phyloP scores from a whole-genome alignment of 2,113 vertebrate species.

The Zootoca vivipara region DNA sequence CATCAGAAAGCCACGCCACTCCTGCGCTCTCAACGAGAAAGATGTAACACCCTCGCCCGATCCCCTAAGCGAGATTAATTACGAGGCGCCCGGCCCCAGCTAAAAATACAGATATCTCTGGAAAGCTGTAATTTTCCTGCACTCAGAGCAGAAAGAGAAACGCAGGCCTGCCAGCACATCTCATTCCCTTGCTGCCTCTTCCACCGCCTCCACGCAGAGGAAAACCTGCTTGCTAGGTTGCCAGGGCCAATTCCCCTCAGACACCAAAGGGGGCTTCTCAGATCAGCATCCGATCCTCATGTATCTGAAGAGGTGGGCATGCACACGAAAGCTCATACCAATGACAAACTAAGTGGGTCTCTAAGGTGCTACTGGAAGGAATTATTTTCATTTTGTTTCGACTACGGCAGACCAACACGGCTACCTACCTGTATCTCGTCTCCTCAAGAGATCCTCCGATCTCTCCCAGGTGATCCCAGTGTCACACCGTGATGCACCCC shows the following conservation, averaged over 20 bases:
- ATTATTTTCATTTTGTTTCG: too few relatives aligned
- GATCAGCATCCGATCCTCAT: too few relatives aligned
- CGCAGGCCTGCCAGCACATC: not conserved
- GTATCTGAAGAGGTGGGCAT: too few relatives aligned
- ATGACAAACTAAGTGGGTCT: too few relatives aligned
- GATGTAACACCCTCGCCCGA: not conserved
- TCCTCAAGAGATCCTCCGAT: too few relatives aligned
- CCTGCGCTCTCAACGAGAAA: not conserved
- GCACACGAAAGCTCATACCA: too few relatives aligned
- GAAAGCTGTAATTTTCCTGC: conserved; percentile 26
- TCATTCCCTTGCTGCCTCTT: not conserved
- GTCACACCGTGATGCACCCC: too few relatives aligned
- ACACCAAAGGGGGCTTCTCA: too few relatives aligned
- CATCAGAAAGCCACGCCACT: not conserved
- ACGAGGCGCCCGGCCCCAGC: not conserved
- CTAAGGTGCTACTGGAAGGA: too few relatives aligned
- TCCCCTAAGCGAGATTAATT: conserved; percentile 8
- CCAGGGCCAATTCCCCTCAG: not conserved
- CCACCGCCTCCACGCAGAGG: not conserved
- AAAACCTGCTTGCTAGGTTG: not conserved
- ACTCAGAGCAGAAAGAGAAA: conserved; percentile 13
- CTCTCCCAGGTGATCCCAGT: too few relatives aligned
- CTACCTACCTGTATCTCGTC: too few relatives aligned
- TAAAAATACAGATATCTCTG: conserved; percentile 21
- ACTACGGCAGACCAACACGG: too few relatives aligned